Conservation (phyloP, 2,113 vertebrate genomes). For the Trichechus manatus region DNA sequence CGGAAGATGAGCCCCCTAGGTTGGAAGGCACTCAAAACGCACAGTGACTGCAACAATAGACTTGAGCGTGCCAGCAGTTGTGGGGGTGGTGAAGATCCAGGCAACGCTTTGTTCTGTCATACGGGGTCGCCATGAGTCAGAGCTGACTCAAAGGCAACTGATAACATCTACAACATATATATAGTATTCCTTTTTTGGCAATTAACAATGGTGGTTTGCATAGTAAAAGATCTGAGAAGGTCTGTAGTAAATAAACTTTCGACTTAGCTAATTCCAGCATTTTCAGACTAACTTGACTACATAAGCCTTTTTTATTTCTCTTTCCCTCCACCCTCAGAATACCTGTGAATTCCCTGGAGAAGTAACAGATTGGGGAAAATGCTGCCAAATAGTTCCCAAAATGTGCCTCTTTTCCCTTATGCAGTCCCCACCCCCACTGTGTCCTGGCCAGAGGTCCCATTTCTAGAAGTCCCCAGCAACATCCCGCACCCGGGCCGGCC, state of each 20-base stretch:
- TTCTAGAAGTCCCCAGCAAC: not conserved
- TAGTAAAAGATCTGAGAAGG: conserved; percentile 6
- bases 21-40: no score
- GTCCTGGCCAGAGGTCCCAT: not conserved
- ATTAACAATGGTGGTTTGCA: not conserved
- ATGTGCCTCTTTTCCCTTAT: not conserved
- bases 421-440: fast-evolving
- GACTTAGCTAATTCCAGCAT: not conserved
- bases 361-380: not conserved
- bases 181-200: not conserved
- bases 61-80: no score
- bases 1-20: no score
- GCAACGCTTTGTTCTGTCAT: no score
- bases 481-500: not conserved
- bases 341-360: not conserved
- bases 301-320: not conserved
- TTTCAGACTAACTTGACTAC: not conserved
- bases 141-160: not conserved
- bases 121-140: not conserved
- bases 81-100: no score
- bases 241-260: not conserved
- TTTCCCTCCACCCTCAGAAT: not conserved
- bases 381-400: not conserved
- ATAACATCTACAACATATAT: not conserved
- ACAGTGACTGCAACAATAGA: no score